Evolutionary conservation across 2,113 vertebrate species (phyloP).

Genomic region (Menura novaehollandiae): DNA sequence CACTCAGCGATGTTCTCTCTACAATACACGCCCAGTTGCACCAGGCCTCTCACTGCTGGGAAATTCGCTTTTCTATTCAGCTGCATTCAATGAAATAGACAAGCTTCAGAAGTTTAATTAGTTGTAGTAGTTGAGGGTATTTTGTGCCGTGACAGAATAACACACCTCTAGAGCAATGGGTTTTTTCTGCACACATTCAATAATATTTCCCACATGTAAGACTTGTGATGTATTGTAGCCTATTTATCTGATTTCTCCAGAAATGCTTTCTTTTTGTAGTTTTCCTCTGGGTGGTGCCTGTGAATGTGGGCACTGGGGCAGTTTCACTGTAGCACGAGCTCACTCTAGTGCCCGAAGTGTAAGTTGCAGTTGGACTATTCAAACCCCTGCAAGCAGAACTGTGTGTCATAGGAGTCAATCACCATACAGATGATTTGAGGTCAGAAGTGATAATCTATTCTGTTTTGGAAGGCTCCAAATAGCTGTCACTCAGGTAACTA

Average conservation of each 20-base stretch:
- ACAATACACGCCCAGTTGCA: neutral
- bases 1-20: neutral
- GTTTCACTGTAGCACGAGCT: neutral
- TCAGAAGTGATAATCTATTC: neutral
- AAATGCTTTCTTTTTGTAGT: neutral
- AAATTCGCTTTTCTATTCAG: neutral
- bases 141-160: neutral
- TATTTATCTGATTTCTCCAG: neutral
- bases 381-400: neutral
- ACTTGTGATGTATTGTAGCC: neutral
- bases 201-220: neutral
- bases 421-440: neutral
- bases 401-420: no score
- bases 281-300: neutral
- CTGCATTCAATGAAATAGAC: neutral
- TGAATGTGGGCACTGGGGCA: no score
- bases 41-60: rapidly evolving
- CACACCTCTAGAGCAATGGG: neutral
- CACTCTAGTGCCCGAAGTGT: neutral
- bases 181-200: neutral
- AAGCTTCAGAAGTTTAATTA: neutral
- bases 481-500: neutral
- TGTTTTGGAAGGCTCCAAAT: neutral
- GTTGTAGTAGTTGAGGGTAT: neutral
- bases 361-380: neutral